Conservation (phyloP, 1,140 invertebrate species). For the Bombus balteatus region DNA sequence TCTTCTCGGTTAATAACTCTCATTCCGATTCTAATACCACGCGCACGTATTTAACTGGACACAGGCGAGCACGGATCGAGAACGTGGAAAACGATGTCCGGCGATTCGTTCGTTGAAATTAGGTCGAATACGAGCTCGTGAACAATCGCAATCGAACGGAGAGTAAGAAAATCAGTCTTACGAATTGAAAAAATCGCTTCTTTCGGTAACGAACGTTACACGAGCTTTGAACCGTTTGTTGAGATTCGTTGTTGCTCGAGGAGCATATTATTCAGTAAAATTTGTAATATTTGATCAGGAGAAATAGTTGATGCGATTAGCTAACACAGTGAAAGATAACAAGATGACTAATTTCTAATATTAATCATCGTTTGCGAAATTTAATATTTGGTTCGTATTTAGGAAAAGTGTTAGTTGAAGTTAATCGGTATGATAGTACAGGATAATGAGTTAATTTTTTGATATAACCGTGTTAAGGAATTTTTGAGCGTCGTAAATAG, state of each 20-base stretch:
- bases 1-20: conserved; percentile 20
- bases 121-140: background rate
- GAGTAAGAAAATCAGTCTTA: conserved; percentile 49
- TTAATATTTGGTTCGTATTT: background rate
- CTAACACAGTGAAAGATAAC: background rate
- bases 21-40: conserved; percentile 48
- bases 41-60: conserved; percentile 37
- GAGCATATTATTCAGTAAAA: background rate
- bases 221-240: background rate
- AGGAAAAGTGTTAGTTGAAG: background rate
- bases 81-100: conserved; percentile 15
- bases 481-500: background rate
- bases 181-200: conserved; percentile 2
- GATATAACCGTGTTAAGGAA: background rate
- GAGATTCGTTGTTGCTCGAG: conserved; percentile 6
- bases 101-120: conserved; percentile 19
- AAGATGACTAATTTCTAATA: background rate
- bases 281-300: background rate
- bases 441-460: background rate
- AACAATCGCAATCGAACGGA: conserved; percentile 12
- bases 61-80: conserved; percentile 48
- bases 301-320: background rate
- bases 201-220: background rate
- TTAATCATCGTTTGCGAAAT: background rate
- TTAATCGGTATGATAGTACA: no score